Evolutionary conservation across 2,888 invertebrate genomes (phyloP), one percentile per base, ranked within the genome.

Genomic region (Prosopocoilus inquinatus): DNA sequence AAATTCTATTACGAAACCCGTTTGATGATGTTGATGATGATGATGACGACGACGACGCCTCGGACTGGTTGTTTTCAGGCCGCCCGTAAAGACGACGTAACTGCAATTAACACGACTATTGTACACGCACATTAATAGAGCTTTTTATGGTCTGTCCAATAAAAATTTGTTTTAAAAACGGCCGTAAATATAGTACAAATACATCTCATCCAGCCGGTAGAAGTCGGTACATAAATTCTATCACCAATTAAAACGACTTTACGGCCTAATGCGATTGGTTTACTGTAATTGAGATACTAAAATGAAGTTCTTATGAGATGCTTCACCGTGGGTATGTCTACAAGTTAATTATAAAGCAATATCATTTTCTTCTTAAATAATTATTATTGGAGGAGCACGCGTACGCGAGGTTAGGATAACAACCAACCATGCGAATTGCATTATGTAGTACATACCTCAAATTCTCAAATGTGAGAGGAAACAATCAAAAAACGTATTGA

Each of bases 201-300:
- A 28, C 20, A 28, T 28, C 20, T 28, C 20, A 28, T 28, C 15
- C n/a, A 13, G 41, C 41, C 13, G 7, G 41, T 15, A 13, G 9
- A 11, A 41, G 12, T 41, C n/a, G 9, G 12, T 41, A 41, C 12
- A 41, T 41, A 41, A 41, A 41, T 11, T 41, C 41, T 13, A 41
- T 9, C 41, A 41, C 9, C 41, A 41, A 41, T 41, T 41, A 41
- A 41, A 41, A 41, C 16, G 41, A 41, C 12, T 41, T 41, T 41
- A 41, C 15, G 41, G 2, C 13, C 41, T 41, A 41, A 41, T 41
- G 16, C 41, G 12, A 41, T 41, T 9, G 41, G 41, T 41, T 41
- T 41, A 41, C 41, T 41, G 12, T 41, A 41, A 41, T 11, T 9
- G n/a, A 41, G 41, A 41, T 41, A 41, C 41, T 41, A 41, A 41